Evolutionary conservation across 2,113 vertebrate species (phyloP), one percentile per base, ranked within the genome.

Genomic region (Rhagologus leucostigma): DNA sequence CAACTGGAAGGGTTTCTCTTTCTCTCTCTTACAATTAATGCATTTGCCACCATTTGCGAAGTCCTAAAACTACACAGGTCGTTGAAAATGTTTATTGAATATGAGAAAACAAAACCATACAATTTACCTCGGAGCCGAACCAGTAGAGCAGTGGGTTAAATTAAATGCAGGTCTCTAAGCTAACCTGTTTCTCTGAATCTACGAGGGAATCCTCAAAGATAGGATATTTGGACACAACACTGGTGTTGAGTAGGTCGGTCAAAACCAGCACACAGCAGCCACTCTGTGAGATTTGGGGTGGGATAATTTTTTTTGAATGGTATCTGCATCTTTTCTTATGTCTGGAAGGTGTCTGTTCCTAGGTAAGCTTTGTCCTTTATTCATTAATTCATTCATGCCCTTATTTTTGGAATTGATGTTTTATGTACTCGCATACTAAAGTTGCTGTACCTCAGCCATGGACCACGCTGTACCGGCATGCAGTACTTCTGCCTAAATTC

Each of bases 1-100:
- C 55, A 70, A 29, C 35, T 63, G 33, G 26, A 90, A 71, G 23
- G 30, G 41, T 87, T 78, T 71, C 16, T 63, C 6, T 42, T 6
- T 2, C 1, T n/a, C 8, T 42, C 8, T 23, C 18, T 86, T 16
- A 18, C 0, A 0, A 13, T 64, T 47, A 44, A 24, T 41, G 49
- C 13, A 39, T 20, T 69, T 76, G 19, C 8, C 84, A 35, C 19
- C 5, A 22, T 70, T 68, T 76, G 15, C 27, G 55, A 35, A 52
- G 18, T 37, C 21, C 9, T 50, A 37, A 53, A 93, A 49, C 17
- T 37, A 2, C 7, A 50, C 0, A 5, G 11, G 7, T 14, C 30
- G 13, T 64, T 69, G 42, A 50, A 84, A 88, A 73, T 24, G 1
- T 11, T 86, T 42, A 22, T 23, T 70, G 56, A 44, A 20, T n/a